Conservation (phyloP, 2,113 vertebrate species). For the Arizona elegans region DNA sequence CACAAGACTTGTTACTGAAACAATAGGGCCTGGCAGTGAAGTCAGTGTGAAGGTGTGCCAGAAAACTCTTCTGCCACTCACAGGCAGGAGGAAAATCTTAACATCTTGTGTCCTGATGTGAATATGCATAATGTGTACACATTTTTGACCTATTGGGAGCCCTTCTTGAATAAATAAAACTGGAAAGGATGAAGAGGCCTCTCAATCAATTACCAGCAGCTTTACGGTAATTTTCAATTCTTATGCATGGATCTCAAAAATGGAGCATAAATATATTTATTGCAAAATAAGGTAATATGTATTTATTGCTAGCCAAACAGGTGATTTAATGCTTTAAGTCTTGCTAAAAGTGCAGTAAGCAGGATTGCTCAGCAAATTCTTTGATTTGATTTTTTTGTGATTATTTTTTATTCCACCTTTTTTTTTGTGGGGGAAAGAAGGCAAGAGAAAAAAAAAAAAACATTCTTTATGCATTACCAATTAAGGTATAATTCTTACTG, state of each 20-base stretch:
- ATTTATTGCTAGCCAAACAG: constrained; percentile 48
- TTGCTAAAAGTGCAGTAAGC: constrained; percentile 40
- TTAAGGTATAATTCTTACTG: constrained; percentile 56
- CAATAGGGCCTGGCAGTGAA: neutral
- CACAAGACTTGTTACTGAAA: neutral
- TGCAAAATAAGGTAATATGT: constrained; percentile 49
- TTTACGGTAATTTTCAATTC: constrained; percentile 66
- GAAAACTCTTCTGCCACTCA: neutral
- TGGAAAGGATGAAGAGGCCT: constrained; percentile 38
- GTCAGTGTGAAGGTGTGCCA: neutral
- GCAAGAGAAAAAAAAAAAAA: constrained; percentile 34
- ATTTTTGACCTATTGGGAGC: constrained; percentile 53
- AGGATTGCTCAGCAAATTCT: constrained; percentile 49
- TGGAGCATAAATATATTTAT: constrained; percentile 64
- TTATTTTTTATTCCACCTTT: neutral
- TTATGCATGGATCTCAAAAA: constrained; percentile 58
- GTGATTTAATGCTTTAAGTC: constrained; percentile 29
- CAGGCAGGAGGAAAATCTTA: neutral
- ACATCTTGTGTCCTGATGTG: neutral
- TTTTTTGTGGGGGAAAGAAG: neutral
- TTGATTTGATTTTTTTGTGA: neutral
- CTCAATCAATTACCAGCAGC: constrained; percentile 50
- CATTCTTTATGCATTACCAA: constrained; percentile 60
- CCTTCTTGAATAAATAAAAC: constrained; percentile 32
- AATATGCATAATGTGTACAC: constrained; percentile 35